A percentile compares a stretch with the other conserved stretches of the same genome.
Conservation (phyloP, 2,888 invertebrate species). For the Sarcophaga caerulescens region DNA sequence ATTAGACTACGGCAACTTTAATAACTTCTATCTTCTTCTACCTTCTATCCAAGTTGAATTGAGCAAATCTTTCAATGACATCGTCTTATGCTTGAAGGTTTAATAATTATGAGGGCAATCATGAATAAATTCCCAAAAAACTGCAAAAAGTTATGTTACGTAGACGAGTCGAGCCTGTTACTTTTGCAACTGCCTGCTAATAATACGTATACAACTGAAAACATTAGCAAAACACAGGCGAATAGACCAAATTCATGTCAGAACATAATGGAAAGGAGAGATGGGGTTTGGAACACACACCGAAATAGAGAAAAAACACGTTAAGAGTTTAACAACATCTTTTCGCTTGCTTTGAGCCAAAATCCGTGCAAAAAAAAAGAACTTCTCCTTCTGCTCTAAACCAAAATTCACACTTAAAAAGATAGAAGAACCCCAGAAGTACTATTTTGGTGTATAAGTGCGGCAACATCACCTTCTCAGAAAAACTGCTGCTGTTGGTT, state of each 20-base stretch:
- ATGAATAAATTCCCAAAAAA: too few species aligned
- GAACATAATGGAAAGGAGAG: background rate
- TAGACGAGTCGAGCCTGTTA: too few species aligned
- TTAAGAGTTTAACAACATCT: background rate
- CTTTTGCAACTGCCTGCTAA: background rate
- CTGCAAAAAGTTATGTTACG: too few species aligned
- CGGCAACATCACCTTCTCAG: background rate
- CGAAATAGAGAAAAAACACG: background rate
- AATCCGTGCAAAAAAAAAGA: background rate
- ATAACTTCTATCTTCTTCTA: too few species aligned
- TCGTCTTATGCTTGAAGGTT: too few species aligned
- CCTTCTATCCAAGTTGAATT: too few species aligned
- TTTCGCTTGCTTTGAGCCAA: background rate
- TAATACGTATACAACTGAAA: background rate
- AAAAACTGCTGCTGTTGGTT: background rate
- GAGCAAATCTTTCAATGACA: too few species aligned
- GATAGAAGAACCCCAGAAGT: background rate
- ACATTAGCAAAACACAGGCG: background rate
- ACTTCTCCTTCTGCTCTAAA: background rate
- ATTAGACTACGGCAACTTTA: too few species aligned
- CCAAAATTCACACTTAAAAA: too few species aligned
- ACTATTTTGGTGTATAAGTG: background rate
- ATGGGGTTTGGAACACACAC: background rate
- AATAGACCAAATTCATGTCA: background rate
- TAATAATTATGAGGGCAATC: too few species aligned